Percentiles rank a stretch among this genome's conserved stretches.
Conservation (phyloP, 2,797 vertebrate species). For the Hemibagrus guttatus region DNA sequence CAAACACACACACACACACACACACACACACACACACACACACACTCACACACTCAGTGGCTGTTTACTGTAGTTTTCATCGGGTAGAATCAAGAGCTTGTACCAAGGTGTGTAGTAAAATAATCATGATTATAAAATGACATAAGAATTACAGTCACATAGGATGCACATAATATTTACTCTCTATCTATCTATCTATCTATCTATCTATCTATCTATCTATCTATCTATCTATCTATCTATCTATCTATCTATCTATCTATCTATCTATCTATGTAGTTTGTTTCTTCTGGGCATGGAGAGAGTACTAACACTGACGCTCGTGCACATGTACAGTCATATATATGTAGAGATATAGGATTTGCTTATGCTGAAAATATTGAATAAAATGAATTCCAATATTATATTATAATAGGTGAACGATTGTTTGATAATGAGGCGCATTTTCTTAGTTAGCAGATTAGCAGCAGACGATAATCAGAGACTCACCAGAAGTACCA, state of each 20-base stretch:
- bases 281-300: not conserved
- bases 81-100: not conserved
- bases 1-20: not conserved
- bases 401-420: no score
- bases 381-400: no score
- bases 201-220: no score
- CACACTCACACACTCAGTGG: not conserved
- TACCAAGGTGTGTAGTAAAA: not conserved
- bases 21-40: slow-evolving; percentile 3
- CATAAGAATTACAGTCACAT: not conserved
- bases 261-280: not conserved
- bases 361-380: not conserved
- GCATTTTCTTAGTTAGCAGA: no score
- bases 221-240: no score
- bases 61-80: not conserved
- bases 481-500: not conserved
- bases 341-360: not conserved
- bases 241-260: no score
- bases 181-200: no score
- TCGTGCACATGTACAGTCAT: not conserved
- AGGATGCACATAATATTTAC: not conserved
- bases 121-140: not conserved
- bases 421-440: no score
- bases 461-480: no score
- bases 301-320: not conserved